phyloP scores from a whole-genome alignment of 2,797 vertebrate species.

The Podarcis lilfordi region DNA sequence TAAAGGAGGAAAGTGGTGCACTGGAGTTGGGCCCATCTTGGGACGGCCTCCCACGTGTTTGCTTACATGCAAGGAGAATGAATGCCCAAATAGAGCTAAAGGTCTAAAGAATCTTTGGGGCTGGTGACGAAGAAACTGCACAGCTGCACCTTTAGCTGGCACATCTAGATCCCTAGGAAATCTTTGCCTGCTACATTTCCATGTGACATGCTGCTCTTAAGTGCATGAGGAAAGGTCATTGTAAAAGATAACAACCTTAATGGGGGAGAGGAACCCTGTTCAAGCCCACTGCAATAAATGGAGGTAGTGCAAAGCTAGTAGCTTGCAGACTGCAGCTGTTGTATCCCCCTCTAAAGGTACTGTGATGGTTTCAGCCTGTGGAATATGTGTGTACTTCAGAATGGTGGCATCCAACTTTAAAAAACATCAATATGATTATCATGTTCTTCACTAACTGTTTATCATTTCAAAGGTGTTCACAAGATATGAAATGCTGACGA shows the following conservation, averaged over 20 bases:
- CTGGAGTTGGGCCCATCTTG: no score
- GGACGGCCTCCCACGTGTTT: no score
- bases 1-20: no score
- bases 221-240: neutral
- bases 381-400: neutral
- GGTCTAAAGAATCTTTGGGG: neutral
- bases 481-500: slow-evolving; percentile 2
- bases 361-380: slow-evolving; percentile 15
- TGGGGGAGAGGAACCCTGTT: neutral
- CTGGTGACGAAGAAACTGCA: neutral
- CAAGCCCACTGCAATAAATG: neutral
- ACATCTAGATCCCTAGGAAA: neutral
- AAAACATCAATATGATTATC: slow-evolving; percentile 10
- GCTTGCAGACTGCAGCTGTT: slow-evolving; percentile 2
- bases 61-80: no score
- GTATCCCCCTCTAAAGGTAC: neutral
- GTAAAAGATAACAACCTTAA: neutral
- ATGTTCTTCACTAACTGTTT: slow-evolving; percentile 8
- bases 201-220: neutral
- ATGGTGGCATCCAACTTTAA: slow-evolving; percentile 7
- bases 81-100: no score
- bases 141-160: neutral
- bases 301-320: neutral
- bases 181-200: neutral
- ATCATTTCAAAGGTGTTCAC: slow-evolving; percentile 8